These are phyloP conservation scores for Calliopsis andreniformis DNA, from an alignment of 1,140 invertebrate genomes.

Conservation along the genomic window DNA sequence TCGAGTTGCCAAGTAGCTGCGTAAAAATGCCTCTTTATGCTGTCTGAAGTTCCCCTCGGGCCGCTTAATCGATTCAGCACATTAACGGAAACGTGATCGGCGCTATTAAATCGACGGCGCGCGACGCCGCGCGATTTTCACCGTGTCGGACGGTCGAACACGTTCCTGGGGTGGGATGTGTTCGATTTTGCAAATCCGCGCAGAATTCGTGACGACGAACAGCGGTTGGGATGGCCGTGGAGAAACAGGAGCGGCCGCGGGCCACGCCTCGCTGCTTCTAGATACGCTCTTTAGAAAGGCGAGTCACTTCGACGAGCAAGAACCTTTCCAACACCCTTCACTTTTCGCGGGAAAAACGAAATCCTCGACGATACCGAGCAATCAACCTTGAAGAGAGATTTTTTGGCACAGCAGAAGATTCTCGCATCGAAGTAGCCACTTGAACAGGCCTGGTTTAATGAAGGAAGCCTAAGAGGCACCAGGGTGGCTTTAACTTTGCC, in stretches of 20 bases:
- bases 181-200: slow-evolving; percentile 3
- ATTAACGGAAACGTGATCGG: slow-evolving; percentile 48
- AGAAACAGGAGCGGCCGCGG: slow-evolving; percentile 38
- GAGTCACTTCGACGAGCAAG: slow-evolving; percentile 64
- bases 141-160: slow-evolving; percentile 1
- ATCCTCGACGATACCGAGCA: slow-evolving; percentile 62
- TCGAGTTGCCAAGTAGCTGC: too few species aligned
- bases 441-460: too few species aligned
- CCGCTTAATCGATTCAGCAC: slow-evolving; percentile 57
- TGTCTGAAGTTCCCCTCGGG: slow-evolving; percentile 13
- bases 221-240: neutral
- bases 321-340: slow-evolving; percentile 70
- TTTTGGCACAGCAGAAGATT: too few species aligned
- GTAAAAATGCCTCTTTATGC: slow-evolving; percentile 32
- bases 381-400: too few species aligned
- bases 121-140: slow-evolving; percentile 42
- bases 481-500: too few species aligned
- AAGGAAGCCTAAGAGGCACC: too few species aligned
- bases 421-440: too few species aligned
- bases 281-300: slow-evolving; percentile 74
- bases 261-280: slow-evolving; percentile 34
- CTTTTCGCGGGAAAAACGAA: slow-evolving; percentile 73
- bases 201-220: neutral
- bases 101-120: slow-evolving; percentile 44
- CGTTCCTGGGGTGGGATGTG: neutral